Evolutionary conservation across 2,113 vertebrate genomes (phyloP).

Genomic region (Dipodomys spectabilis): DNA sequence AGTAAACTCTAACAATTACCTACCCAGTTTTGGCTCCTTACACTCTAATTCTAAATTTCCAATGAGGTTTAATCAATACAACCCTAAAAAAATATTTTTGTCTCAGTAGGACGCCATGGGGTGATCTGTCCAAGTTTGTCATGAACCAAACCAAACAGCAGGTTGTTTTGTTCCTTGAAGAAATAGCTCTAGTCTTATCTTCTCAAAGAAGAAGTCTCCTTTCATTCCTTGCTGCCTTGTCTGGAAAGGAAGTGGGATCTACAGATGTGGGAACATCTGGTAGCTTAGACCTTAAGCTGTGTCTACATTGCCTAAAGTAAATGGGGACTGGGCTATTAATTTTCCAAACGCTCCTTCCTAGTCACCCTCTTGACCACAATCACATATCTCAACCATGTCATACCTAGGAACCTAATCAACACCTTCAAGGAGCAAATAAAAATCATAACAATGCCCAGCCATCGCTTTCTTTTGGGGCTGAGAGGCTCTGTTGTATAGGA

Average conservation of each 20-base stretch:
- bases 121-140: conserved; percentile 38
- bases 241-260: conserved; percentile 37
- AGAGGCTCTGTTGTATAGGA: not conserved
- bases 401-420: conserved; percentile 39
- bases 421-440: conserved; percentile 42
- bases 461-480: not conserved
- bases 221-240: conserved; percentile 25
- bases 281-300: conserved; percentile 8
- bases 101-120: not conserved
- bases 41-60: conserved; percentile 55
- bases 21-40: conserved; percentile 12
- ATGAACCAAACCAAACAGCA: conserved; percentile 6
- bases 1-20: conserved; percentile 49
- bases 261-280: conserved; percentile 32
- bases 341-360: conserved; percentile 34
- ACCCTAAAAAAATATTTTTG: conserved; percentile 35
- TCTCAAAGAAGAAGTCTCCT: conserved; percentile 35
- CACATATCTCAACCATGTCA: not conserved
- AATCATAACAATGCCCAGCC: conserved; percentile 14
- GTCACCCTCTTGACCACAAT: not conserved
- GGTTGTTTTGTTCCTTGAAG: not conserved
- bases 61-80: conserved; percentile 22
- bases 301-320: conserved; percentile 19
- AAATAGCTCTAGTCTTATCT: conserved; percentile 15
- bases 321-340: conserved; percentile 36